phyloP scores from a whole-genome alignment of 2,888 invertebrate species.

The Agrypnus murinus region DNA sequence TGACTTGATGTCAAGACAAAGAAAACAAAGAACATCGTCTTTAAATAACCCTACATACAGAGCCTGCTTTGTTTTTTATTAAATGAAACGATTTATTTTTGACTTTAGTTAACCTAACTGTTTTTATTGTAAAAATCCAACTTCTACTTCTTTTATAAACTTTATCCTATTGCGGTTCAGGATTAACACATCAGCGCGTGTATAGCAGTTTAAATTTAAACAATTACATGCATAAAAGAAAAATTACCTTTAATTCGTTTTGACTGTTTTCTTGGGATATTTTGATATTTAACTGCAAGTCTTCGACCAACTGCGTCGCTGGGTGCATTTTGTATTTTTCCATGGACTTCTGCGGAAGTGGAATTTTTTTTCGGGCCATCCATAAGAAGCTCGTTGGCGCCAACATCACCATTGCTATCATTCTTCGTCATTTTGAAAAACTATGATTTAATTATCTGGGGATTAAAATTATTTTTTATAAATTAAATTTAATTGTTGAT shows the following conservation, averaged over 20 bases:
- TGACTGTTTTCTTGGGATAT: conserved; percentile 12
- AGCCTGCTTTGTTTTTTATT: no score
- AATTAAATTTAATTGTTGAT: no score
- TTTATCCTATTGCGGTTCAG: neutral
- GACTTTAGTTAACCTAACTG: no score
- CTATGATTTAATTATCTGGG: neutral
- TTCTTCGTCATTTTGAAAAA: conserved; percentile 21
- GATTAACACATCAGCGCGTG: neutral
- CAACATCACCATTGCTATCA: conserved; percentile 21
- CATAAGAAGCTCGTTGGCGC: conserved; percentile 23
- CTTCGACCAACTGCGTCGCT: conserved; percentile 6
- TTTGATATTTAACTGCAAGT: conserved; percentile 27
- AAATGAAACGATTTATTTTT: no score
- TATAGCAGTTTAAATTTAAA: neutral
- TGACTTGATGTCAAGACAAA: no score
- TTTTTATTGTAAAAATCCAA: no score
- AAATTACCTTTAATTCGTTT: conserved; percentile 29
- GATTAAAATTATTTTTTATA: no score
- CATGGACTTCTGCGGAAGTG: conserved; percentile 8
- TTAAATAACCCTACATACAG: conserved; percentile 5
- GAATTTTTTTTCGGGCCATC: conserved; percentile 19
- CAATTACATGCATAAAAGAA: neutral
- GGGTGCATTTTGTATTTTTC: conserved; percentile 19
- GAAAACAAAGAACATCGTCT: conserved; percentile 10
- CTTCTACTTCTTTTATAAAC: neutral